phyloP scores from a whole-genome alignment of 2,113 vertebrate species.

The Ammospiza nelsoni region DNA sequence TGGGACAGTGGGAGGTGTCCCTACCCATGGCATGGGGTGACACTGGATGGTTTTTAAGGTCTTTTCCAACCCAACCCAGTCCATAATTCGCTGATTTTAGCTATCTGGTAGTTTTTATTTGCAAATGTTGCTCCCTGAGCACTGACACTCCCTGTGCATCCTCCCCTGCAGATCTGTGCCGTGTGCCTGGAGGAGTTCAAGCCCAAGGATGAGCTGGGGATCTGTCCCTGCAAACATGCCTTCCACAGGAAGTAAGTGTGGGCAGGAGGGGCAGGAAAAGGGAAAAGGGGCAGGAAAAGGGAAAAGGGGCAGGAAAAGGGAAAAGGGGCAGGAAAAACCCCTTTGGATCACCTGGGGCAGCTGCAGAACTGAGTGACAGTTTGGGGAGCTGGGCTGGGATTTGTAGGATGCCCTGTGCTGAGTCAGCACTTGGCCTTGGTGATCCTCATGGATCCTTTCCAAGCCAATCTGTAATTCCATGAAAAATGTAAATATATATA shows the following conservation, averaged over 20 bases:
- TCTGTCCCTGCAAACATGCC: slow-evolving; percentile 98
- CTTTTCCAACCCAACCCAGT: background rate
- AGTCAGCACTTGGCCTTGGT: background rate
- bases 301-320: background rate
- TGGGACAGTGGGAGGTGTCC: accelerated
- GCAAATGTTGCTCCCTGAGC: background rate
- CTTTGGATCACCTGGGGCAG: accelerated
- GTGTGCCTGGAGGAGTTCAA: slow-evolving; percentile 99
- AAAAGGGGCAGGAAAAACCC: background rate
- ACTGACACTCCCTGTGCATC: background rate
- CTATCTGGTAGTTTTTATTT: accelerated
- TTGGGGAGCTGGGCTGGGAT: background rate
- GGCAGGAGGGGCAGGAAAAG: background rate
- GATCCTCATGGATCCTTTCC: background rate
- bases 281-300: background rate
- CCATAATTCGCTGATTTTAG: accelerated
- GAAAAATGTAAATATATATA: background rate
- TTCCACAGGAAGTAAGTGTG: slow-evolving; percentile 97
- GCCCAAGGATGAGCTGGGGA: slow-evolving; percentile 97
- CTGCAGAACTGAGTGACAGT: too few species aligned
- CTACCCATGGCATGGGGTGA: background rate
- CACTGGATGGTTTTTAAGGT: accelerated
- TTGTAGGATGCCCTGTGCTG: accelerated
- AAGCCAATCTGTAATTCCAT: accelerated
- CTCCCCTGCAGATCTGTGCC: slow-evolving; percentile 86